Conservation (phyloP, 2,113 vertebrate species). For the Syngnathus floridae region DNA sequence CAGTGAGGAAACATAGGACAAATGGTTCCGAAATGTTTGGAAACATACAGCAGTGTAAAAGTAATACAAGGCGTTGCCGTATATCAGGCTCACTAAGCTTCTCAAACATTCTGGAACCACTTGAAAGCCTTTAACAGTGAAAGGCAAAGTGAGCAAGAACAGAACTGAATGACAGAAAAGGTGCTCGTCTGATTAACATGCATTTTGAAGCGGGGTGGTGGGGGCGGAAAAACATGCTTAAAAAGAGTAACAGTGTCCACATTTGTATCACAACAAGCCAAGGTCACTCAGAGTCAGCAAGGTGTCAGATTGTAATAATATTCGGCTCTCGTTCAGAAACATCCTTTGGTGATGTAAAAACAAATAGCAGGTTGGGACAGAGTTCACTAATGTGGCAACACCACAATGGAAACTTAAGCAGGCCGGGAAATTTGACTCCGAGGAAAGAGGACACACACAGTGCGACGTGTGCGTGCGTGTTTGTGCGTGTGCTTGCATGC, state of each 20-base stretch:
- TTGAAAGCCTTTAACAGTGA: conserved; percentile 16
- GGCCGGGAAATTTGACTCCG: conserved; percentile 30
- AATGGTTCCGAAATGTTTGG: conserved; percentile 25
- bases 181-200: conserved; percentile 68
- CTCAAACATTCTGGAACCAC: conserved; percentile 30
- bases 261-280: conserved; percentile 28
- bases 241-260: conserved; percentile 47
- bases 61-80: too few species aligned
- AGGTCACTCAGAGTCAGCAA: background rate
- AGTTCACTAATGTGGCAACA: conserved; percentile 7
- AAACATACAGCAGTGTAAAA: background rate
- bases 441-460: conserved; percentile 26
- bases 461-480: background rate
- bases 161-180: conserved; percentile 63
- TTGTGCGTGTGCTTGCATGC: conserved; percentile 1
- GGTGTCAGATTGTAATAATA: background rate
- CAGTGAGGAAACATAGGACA: conserved; percentile 8
- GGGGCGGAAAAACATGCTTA: conserved; percentile 72
- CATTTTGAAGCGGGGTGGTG: conserved; percentile 66
- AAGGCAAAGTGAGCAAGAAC: conserved; percentile 57
- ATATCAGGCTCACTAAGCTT: background rate
- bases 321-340: background rate
- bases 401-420: conserved; percentile 20
- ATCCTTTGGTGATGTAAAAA: background rate
- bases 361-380: background rate